These are phyloP conservation scores for Nephotettix cincticeps DNA, from an alignment of 1,140 invertebrate genomes.

Conservation along the genomic window DNA sequence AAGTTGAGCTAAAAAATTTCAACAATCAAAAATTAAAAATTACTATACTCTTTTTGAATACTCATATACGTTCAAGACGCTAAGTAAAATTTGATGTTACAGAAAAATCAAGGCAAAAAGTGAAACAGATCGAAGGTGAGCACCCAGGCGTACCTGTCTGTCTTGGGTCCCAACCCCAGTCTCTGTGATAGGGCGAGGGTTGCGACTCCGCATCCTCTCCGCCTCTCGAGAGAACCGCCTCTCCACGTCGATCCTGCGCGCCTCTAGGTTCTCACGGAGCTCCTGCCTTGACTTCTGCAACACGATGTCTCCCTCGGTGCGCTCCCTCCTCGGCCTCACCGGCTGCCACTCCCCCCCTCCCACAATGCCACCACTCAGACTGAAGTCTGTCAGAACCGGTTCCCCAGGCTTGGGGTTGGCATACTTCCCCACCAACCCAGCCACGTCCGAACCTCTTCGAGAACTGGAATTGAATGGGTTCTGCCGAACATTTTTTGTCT, in stretches of 20 bases:
- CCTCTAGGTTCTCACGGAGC: conserved; percentile 49
- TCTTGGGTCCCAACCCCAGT: neutral
- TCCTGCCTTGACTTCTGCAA: conserved; percentile 51
- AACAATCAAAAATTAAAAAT: no score
- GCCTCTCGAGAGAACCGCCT: conserved; percentile 32
- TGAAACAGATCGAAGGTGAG: neutral
- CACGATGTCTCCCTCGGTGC: conserved; percentile 82
- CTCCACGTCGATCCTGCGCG: conserved; percentile 48
- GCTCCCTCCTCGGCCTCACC: conserved; percentile 71
- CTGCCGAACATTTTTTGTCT: conserved; percentile 46
- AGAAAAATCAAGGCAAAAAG: conserved; percentile 12
- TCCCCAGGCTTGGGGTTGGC: conserved; percentile 45
- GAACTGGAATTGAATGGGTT: conserved; percentile 27
- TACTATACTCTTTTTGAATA: no score
- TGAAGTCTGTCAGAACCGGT: conserved; percentile 69
- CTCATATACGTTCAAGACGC: no score
- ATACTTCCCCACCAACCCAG: conserved; percentile 22
- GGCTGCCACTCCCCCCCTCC: conserved; percentile 35
- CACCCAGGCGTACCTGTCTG: conserved; percentile 7
- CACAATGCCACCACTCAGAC: conserved; percentile 46
- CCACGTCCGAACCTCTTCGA: conserved; percentile 36
- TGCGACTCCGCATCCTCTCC: conserved; percentile 27
- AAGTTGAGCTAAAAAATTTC: no score
- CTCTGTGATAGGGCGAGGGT: conserved; percentile 14
- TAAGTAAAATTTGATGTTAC: no score